These are phyloP conservation scores for Octodonta nipae DNA, from an alignment of 2,888 invertebrate genomes.

Conservation along the genomic window DNA sequence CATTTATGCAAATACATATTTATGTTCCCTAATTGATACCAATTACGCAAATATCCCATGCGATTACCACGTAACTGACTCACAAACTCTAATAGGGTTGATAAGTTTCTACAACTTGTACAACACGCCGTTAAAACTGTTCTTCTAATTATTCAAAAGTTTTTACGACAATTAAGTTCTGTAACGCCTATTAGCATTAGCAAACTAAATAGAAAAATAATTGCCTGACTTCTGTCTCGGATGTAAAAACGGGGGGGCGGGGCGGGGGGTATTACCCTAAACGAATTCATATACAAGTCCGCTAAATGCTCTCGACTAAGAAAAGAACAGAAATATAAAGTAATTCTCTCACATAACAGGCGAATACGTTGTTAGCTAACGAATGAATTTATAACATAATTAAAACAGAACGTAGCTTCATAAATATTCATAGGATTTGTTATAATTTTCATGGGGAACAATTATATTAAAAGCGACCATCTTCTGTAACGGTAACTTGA, in stretches of 20 bases:
- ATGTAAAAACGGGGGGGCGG: too few species aligned
- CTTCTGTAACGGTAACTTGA: too few species aligned
- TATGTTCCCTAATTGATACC: too few species aligned
- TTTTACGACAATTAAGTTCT: slow-evolving; percentile 6
- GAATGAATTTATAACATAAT: slow-evolving; percentile 15
- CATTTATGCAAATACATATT: too few species aligned
- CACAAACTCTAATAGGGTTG: slow-evolving; percentile 1
- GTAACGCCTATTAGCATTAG: slow-evolving; percentile 13
- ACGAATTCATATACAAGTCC: slow-evolving; percentile 7
- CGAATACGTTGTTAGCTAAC: slow-evolving; percentile 10
- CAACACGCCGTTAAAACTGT: background rate
- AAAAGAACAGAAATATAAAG: slow-evolving; percentile 11
- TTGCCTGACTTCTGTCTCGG: slow-evolving; percentile 8
- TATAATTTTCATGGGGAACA: slow-evolving; percentile 15
- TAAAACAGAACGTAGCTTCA: slow-evolving; percentile 17
- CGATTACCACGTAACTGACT: too few species aligned
- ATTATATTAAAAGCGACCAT: too few species aligned
- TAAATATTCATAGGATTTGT: slow-evolving; percentile 18
- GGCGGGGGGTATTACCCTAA: too few species aligned
- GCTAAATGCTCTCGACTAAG: slow-evolving; percentile 9
- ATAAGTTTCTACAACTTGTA: background rate
- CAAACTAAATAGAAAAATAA: slow-evolving; percentile 15
- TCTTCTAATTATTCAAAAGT: background rate
- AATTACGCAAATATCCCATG: too few species aligned
- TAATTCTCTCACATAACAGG: slow-evolving; percentile 4